phyloP scores from a whole-genome alignment of 1,140 invertebrate species.

The Drosophila quadrilineata region DNA sequence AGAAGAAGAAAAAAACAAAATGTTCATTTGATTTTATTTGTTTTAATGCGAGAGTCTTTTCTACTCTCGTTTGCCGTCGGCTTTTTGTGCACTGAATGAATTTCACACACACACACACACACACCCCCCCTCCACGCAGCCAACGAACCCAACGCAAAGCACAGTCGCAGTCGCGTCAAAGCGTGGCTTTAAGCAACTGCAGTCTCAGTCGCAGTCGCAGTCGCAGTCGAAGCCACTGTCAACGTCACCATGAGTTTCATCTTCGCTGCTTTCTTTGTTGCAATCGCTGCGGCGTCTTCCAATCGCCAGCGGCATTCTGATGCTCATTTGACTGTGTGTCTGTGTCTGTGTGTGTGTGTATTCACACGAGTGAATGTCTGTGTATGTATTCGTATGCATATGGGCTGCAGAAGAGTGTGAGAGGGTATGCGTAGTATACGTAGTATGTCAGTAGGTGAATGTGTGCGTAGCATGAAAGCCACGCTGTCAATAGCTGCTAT shows the following conservation, averaged over 20 bases:
- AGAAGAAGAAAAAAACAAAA: no score
- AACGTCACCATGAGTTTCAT: no score
- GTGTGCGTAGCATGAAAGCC: conserved; percentile 27
- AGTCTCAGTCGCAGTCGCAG: background rate
- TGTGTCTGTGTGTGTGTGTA: conserved; percentile 1
- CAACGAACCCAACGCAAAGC: background rate
- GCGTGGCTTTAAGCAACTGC: background rate
- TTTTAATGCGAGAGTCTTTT: conserved; percentile 40
- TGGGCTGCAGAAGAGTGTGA: no score
- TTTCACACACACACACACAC: background rate
- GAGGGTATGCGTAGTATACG: no score
- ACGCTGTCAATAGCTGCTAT: conserved; percentile 32
- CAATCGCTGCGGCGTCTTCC: conserved; percentile 14
- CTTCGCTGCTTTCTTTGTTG: conserved; percentile 6
- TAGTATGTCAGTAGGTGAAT: conserved; percentile 1
- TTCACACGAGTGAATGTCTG: conserved; percentile 3
- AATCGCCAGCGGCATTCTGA: conserved; percentile 37
- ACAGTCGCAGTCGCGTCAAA: background rate
- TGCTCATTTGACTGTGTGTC: conserved; percentile 42
- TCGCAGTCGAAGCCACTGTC: conserved; percentile 35
- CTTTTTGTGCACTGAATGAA: background rate
- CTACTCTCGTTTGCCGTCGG: background rate
- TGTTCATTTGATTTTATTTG: conserved; percentile 55
- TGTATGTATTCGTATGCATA: no score
- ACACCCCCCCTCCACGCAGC: no score